A percentile compares a stretch with the other conserved stretches of the same genome.
Conservation (phyloP, 2,888 invertebrate species). For the Peribatodes rhomboidaria region DNA sequence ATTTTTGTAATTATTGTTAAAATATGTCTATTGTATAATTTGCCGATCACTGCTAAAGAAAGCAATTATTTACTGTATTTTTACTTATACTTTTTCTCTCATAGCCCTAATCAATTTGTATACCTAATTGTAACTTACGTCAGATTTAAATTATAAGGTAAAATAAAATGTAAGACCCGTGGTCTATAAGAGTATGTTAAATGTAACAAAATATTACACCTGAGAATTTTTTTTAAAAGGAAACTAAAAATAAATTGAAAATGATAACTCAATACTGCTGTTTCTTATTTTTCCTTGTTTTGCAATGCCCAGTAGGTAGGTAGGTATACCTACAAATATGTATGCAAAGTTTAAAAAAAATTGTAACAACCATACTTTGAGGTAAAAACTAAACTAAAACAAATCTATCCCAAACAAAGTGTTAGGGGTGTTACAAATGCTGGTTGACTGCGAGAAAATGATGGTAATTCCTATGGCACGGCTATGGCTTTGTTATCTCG, state of each 20-base stretch:
- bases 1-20: constrained; percentile 12
- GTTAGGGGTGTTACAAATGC: too few species aligned
- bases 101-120: not conserved
- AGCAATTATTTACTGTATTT: constrained; percentile 22
- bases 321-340: not conserved
- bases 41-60: constrained; percentile 29
- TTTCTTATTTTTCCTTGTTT: constrained; percentile 17
- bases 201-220: constrained; percentile 52
- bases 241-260: constrained; percentile 44
- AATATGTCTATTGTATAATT: not conserved
- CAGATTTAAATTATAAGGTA: constrained; percentile 32
- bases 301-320: not conserved
- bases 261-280: constrained; percentile 13
- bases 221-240: constrained; percentile 52
- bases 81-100: not conserved
- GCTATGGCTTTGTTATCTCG: too few species aligned
- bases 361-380: too few species aligned
- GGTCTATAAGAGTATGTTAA: constrained; percentile 74
- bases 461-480: too few species aligned
- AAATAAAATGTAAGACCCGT: constrained; percentile 73
- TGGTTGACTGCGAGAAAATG: too few species aligned
- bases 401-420: too few species aligned
- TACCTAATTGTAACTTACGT: constrained; percentile 1
- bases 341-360: too few species aligned
- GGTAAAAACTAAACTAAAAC: too few species aligned